These are phyloP conservation scores for Nasua narica DNA, from an alignment of 2,797 vertebrate genomes.

Conservation along the genomic window DNA sequence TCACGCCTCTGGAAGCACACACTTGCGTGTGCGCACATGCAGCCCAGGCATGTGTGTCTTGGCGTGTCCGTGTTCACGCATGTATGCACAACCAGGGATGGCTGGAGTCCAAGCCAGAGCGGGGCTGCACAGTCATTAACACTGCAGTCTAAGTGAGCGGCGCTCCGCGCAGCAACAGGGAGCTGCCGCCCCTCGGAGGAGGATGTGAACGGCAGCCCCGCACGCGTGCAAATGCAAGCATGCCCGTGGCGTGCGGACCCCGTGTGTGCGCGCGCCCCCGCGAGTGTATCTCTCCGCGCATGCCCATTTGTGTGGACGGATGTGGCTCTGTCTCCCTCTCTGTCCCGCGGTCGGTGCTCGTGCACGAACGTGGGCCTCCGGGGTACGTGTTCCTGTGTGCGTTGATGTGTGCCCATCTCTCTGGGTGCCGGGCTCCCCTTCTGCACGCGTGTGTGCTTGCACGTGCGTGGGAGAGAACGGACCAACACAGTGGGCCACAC, in stretches of 20 bases:
- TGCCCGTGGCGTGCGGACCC: too few species aligned
- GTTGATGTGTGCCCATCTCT: neutral
- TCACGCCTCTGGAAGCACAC: neutral
- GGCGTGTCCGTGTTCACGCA: neutral
- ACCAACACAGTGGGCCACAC: neutral
- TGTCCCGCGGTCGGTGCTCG: too few species aligned
- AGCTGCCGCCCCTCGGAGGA: neutral
- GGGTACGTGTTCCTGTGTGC: neutral
- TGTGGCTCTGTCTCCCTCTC: neutral
- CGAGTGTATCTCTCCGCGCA: neutral
- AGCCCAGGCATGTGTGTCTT: neutral
- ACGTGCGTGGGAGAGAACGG: neutral
- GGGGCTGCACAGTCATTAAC: neutral
- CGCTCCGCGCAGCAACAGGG: neutral
- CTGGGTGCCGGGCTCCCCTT: neutral
- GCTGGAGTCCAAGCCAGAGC: neutral
- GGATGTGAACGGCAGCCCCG: neutral
- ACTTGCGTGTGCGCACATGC: neutral
- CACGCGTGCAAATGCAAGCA: rapidly evolving
- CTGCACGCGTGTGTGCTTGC: neutral
- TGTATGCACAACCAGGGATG: neutral
- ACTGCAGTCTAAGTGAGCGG: neutral
- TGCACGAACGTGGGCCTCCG: neutral
- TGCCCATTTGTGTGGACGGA: neutral
- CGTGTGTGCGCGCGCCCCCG: neutral